Percentiles rank a stretch among this genome's conserved stretches.
phyloP scores from a whole-genome alignment of 2,888 invertebrate genomes.

The Galerucella calmariensis region DNA sequence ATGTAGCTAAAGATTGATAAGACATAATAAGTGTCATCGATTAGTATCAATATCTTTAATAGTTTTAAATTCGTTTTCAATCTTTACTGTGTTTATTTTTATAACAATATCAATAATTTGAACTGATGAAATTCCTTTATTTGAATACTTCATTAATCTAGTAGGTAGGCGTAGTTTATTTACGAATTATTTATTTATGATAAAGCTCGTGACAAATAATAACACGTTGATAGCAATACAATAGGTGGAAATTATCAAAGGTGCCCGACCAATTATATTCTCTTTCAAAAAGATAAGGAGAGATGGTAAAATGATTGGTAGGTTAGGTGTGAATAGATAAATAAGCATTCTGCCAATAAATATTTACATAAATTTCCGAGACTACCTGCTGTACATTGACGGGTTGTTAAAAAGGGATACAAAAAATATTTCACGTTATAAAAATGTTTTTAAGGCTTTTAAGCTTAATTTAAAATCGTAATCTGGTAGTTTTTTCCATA shows the following conservation, averaged over 20 bases:
- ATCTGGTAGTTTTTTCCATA: too few species aligned
- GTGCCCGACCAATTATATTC: slow-evolving; percentile 23
- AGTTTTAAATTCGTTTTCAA: too few species aligned
- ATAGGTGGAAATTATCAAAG: slow-evolving; percentile 24
- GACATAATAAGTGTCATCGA: too few species aligned
- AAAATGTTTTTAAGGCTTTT: too few species aligned
- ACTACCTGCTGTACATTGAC: slow-evolving; percentile 19
- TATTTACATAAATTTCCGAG: slow-evolving; percentile 41
- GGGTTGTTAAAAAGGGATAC: background rate
- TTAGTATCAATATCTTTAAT: too few species aligned
- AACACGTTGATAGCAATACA: background rate
- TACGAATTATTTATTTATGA: background rate
- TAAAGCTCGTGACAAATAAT: background rate
- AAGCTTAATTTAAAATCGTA: too few species aligned
- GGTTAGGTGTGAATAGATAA: slow-evolving; percentile 33
- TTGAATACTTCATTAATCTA: background rate
- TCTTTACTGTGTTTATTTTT: too few species aligned
- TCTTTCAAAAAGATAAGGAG: slow-evolving; percentile 36
- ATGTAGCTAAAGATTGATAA: too few species aligned
- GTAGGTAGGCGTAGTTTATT: background rate
- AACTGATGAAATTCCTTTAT: background rate
- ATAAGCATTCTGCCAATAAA: slow-evolving; percentile 39
- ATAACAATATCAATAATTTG: background rate
- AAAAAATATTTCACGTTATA: background rate
- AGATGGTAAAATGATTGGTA: slow-evolving; percentile 42